Evolutionary conservation across 2,888 invertebrate species (phyloP).

Genomic region (Auanema freiburgensis): DNA sequence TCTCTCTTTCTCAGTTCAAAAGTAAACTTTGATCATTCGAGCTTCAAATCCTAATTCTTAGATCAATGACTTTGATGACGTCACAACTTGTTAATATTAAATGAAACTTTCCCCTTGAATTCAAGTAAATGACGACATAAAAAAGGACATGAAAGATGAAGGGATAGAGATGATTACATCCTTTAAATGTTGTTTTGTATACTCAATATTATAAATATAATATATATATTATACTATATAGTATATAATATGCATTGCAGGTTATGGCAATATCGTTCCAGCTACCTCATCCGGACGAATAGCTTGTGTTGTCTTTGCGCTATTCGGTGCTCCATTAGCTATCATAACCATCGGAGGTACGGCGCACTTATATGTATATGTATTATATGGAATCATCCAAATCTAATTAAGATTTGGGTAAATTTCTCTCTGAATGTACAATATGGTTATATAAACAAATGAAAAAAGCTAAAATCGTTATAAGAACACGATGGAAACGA

Average conservation of each 20-base stretch:
- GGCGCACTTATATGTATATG: not conserved
- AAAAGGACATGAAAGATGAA: not conserved
- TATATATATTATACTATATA: not conserved
- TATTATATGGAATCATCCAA: not conserved
- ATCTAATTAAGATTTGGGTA: conserved; percentile 56
- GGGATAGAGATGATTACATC: not conserved
- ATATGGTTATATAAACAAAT: conserved; percentile 62
- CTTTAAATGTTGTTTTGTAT: not conserved
- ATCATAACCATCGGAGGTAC: conserved; percentile 63
- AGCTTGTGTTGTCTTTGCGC: conserved; percentile 63
- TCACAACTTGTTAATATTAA: not conserved
- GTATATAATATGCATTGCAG: conserved; percentile 24
- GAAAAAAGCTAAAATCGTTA: conserved; percentile 27
- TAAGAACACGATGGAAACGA: conserved; percentile 18
- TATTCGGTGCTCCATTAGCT: conserved; percentile 64
- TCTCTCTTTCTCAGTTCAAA: too few relatives aligned
- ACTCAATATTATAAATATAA: not conserved
- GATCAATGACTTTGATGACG: not conserved
- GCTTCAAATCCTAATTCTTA: not conserved
- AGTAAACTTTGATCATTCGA: not conserved
- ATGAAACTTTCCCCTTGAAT: not conserved
- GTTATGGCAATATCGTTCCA: conserved; percentile 64
- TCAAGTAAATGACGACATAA: conserved; percentile 1
- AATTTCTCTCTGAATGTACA: conserved; percentile 64
- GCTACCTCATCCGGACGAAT: conserved; percentile 61